Evolutionary conservation across 2,888 invertebrate species (phyloP).

Genomic region (Clivina fossor): DNA sequence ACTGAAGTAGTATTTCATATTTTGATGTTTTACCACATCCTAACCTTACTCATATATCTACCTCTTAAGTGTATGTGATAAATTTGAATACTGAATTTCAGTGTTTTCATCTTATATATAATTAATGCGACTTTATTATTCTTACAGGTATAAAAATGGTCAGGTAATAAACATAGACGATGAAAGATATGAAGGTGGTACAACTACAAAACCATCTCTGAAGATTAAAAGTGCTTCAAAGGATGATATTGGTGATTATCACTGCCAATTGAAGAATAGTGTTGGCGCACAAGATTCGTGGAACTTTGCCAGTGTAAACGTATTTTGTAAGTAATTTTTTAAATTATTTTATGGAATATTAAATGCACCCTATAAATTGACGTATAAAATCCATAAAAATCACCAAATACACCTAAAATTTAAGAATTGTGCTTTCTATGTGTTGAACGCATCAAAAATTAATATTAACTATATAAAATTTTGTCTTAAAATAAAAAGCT

Average conservation of each 20-base stretch:
- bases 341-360: no score
- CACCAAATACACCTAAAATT: no score
- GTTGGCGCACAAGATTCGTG: constrained; percentile 76
- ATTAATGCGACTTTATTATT: background rate
- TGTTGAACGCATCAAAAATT: no score
- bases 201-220: constrained; percentile 72
- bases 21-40: constrained; percentile 1
- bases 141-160: constrained; percentile 71
- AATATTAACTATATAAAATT: no score
- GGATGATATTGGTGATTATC: constrained; percentile 82
- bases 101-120: background rate
- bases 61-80: no score
- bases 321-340: constrained; percentile 71
- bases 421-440: no score
- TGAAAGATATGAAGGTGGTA: constrained; percentile 76
- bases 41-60: no score
- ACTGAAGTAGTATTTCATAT: background rate
- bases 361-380: no score
- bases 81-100: no score
- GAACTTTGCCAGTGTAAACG: constrained; percentile 74
- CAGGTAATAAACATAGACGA: constrained; percentile 60
- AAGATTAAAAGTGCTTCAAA: constrained; percentile 75
- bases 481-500: no score
- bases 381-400: no score
- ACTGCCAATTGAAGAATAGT: constrained; percentile 77